Conservation (phyloP, 2,888 invertebrate genomes). For the Ornithoptera alexandrae region DNA sequence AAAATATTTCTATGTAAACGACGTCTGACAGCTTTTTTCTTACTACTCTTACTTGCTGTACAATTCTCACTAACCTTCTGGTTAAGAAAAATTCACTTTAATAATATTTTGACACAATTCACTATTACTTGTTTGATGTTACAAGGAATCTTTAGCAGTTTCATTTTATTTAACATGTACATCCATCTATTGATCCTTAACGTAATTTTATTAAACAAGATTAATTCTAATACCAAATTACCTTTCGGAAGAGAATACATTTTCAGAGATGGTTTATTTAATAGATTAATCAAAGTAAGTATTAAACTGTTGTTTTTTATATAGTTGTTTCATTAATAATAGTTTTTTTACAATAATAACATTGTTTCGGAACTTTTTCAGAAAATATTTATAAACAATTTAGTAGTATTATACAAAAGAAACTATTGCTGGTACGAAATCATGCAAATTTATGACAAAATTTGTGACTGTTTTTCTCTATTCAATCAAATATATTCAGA, state of each 20-base stretch:
- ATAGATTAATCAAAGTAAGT: slow-evolving; percentile 43
- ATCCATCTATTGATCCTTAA: slow-evolving; percentile 46
- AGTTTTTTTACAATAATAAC: not conserved
- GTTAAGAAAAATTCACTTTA: slow-evolving; percentile 41
- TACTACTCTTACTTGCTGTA: slow-evolving; percentile 39
- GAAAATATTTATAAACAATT: slow-evolving; percentile 38
- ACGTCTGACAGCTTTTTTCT: slow-evolving; percentile 37
- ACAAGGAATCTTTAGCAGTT: slow-evolving; percentile 50
- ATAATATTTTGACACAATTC: slow-evolving; percentile 42
- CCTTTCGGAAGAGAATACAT: slow-evolving; percentile 34
- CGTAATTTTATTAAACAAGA: slow-evolving; percentile 42
- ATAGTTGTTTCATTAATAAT: too few relatives aligned
- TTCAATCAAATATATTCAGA: slow-evolving; percentile 57
- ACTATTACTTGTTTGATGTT: slow-evolving; percentile 45
- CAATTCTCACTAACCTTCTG: slow-evolving; percentile 37
- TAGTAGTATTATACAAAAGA: slow-evolving; percentile 33
- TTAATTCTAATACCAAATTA: slow-evolving; percentile 27
- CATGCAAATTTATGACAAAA: slow-evolving; percentile 63
- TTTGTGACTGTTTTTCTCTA: slow-evolving; percentile 51
- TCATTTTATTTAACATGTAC: slow-evolving; percentile 46
- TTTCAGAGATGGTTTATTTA: slow-evolving; percentile 37
- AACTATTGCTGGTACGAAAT: slow-evolving; percentile 58
- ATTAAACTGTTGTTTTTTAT: not conserved
- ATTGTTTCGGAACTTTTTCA: slow-evolving; percentile 32
- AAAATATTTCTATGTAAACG: slow-evolving; percentile 41